Evolutionary conservation across 2,113 vertebrate species (phyloP).

Genomic region (Antechinus stuartii): DNA sequence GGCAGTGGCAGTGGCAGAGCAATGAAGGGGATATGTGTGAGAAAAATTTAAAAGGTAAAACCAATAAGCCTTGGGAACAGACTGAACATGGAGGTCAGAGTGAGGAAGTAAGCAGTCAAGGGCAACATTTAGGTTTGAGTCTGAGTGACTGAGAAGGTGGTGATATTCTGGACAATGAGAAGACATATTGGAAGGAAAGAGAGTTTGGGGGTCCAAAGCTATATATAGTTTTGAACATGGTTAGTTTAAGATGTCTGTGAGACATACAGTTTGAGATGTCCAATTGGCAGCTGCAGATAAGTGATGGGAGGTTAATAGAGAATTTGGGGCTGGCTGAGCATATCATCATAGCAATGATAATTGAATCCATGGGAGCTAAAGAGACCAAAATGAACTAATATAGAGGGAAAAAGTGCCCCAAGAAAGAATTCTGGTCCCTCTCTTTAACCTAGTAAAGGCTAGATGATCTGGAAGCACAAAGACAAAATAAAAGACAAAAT

Average conservation of each 20-base stretch:
- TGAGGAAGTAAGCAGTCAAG: not conserved
- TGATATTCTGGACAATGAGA: not conserved
- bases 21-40: not conserved
- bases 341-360: not conserved
- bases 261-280: not conserved
- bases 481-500: not conserved
- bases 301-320: not conserved
- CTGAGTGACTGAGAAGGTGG: not conserved
- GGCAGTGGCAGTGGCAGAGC: not conserved
- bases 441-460: not conserved
- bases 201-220: not conserved
- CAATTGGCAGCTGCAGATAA: not conserved
- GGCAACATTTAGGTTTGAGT: not conserved
- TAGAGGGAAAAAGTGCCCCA: not conserved
- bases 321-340: not conserved
- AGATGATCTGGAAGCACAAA: not conserved
- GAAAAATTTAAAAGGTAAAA: not conserved
- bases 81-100: not conserved
- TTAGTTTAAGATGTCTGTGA: not conserved
- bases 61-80: not conserved
- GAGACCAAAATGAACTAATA: not conserved
- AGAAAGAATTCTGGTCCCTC: not conserved
- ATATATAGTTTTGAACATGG: not conserved
- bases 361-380: not conserved
- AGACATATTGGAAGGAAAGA: not conserved